A percentile compares a stretch with the other conserved stretches of the same genome.
phyloP scores from a whole-genome alignment of 2,888 invertebrate genomes.

The Synergus itoensis region DNA sequence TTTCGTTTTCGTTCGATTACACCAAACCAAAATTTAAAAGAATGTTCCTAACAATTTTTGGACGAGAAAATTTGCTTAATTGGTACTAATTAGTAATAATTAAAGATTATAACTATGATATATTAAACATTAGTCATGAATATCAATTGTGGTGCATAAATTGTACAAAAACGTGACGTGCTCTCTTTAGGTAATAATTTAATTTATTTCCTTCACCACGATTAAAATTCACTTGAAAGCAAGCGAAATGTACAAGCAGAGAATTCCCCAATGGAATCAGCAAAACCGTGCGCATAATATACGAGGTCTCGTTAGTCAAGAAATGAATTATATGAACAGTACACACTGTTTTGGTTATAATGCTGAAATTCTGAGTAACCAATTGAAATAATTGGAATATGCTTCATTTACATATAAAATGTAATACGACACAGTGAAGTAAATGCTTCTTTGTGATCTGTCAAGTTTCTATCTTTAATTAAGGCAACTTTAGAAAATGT shows the following conservation, averaged over 20 bases:
- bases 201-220: background rate
- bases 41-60: background rate
- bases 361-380: conserved; percentile 39
- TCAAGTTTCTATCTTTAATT: conserved; percentile 7
- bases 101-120: background rate
- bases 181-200: conserved; percentile 7
- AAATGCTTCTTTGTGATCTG: background rate
- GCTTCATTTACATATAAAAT: background rate
- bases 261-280: conserved; percentile 29
- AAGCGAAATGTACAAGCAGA: conserved; percentile 29
- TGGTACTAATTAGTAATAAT: no score
- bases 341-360: conserved; percentile 35
- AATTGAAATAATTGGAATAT: conserved; percentile 28
- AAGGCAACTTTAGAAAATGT: background rate
- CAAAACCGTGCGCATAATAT: conserved; percentile 33
- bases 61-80: no score
- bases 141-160: background rate
- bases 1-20: conserved; percentile 16
- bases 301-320: conserved; percentile 40
- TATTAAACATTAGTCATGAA: background rate
- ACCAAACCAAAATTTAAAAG: background rate
- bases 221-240: conserved; percentile 31
- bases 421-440: background rate
- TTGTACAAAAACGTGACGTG: no score
- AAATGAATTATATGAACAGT: conserved; percentile 38